Evolutionary conservation across 2,797 vertebrate genomes (phyloP).

Genomic region (Bufotes viridis): DNA sequence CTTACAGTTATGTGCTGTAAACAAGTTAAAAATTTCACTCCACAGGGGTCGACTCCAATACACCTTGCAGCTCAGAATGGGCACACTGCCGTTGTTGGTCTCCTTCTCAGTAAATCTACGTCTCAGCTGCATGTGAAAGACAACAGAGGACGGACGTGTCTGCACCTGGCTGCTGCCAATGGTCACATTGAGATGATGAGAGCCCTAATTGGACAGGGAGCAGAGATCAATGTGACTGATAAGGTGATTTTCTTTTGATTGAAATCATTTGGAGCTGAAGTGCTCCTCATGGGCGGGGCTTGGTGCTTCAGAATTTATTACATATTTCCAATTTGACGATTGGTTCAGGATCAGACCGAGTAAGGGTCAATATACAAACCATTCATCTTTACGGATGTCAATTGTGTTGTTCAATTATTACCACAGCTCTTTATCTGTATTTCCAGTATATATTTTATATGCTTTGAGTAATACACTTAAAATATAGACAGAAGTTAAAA

Average conservation of each 20-base stretch:
- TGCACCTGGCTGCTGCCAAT: conserved; percentile 70
- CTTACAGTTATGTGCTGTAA: no score
- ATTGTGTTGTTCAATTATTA: background rate
- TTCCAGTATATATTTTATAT: no score
- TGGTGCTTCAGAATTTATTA: background rate
- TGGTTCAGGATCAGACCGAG: no score
- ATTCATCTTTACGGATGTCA: background rate
- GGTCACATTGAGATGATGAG: conserved; percentile 70
- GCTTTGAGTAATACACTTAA: no score
- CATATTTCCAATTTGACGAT: background rate
- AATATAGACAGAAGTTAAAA: no score
- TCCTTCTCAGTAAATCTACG: conserved; percentile 70
- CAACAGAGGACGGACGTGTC: conserved; percentile 67
- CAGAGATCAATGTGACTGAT: conserved; percentile 70
- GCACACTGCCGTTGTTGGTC: conserved; percentile 70
- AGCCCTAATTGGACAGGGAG: conserved; percentile 71
- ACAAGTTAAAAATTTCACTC: background rate
- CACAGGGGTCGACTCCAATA: conserved; percentile 69
- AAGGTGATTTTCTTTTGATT: conserved; percentile 60
- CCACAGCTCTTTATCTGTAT: no score
- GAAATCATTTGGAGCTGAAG: background rate
- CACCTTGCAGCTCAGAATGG: conserved; percentile 71
- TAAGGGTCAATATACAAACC: background rate
- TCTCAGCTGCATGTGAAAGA: conserved; percentile 69
- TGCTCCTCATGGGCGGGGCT: background rate